Conservation (phyloP, 2,888 invertebrate species). For the Hirudinaria manillensis region DNA sequence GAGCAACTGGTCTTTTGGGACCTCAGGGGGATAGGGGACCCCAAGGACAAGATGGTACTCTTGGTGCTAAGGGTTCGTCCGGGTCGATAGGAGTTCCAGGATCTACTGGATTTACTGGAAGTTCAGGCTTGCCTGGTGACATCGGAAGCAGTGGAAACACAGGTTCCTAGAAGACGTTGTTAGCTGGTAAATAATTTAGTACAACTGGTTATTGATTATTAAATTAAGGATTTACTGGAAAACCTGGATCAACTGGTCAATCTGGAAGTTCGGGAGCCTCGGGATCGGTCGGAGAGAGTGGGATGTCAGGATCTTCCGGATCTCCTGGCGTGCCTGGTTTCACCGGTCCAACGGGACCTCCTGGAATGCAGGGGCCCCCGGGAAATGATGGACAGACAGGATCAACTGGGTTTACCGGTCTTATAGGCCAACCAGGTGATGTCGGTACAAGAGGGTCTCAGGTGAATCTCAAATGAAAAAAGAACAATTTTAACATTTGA, state of each 20-base stretch:
- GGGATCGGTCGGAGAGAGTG: constrained; percentile 10
- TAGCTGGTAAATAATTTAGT: neutral
- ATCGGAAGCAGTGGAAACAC: neutral
- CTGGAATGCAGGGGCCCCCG: constrained; percentile 30
- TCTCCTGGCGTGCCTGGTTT: constrained; percentile 24
- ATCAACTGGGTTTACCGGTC: neutral
- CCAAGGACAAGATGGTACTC: constrained; percentile 1
- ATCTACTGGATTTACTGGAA: neutral
- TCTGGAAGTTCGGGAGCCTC: neutral
- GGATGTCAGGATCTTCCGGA: constrained; percentile 35
- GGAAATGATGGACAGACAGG: constrained; percentile 26
- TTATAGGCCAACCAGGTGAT: constrained; percentile 23
- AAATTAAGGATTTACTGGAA: neutral
- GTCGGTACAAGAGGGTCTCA: constrained; percentile 37
- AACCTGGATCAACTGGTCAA: neutral
- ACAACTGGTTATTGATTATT: neutral
- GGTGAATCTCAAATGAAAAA: neutral
- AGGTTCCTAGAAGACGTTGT: neutral
- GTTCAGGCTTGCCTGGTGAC: neutral
- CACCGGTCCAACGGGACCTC: constrained; percentile 25
- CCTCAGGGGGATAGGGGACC: neutral
- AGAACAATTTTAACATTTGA: neutral
- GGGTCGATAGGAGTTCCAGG: neutral
- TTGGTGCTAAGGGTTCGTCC: neutral
- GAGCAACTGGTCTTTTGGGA: neutral